Percentiles rank a stretch among this genome's conserved stretches.
phyloP scores from a whole-genome alignment of 1,140 invertebrate genomes.

The Bilobella aurantiaca region DNA sequence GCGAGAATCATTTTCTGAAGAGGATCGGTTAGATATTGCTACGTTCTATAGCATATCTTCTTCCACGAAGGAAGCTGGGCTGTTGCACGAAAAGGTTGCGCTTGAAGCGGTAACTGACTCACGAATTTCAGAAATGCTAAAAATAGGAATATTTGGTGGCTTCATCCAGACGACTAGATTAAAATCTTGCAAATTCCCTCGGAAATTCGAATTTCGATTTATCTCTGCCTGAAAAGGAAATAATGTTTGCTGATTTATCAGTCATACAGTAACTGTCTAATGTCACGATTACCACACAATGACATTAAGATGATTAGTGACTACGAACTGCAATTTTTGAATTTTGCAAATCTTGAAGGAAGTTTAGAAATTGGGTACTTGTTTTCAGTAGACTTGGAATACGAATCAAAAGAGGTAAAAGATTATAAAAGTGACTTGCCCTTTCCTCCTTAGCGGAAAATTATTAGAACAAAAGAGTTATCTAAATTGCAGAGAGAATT shows the following conservation, averaged over 20 bases:
- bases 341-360: neutral
- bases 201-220: neutral
- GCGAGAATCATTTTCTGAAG: neutral
- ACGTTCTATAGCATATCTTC: neutral
- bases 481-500: neutral
- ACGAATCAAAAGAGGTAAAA: neutral
- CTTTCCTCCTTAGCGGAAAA: neutral
- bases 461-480: neutral
- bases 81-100: neutral
- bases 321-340: neutral
- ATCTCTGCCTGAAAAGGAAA: neutral
- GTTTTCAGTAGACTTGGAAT: neutral
- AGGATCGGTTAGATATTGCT: neutral
- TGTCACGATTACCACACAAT: neutral
- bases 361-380: neutral
- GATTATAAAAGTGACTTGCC: neutral
- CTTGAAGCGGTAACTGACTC: neutral
- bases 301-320: neutral
- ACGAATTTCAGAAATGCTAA: neutral
- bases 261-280: neutral
- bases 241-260: neutral
- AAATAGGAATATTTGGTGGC: neutral
- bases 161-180: neutral
- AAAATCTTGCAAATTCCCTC: neutral
- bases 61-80: neutral